A percentile compares a stretch with the other conserved stretches of the same genome.
phyloP scores from a whole-genome alignment of 2,113 vertebrate species.

The Neolamprologus longior region DNA sequence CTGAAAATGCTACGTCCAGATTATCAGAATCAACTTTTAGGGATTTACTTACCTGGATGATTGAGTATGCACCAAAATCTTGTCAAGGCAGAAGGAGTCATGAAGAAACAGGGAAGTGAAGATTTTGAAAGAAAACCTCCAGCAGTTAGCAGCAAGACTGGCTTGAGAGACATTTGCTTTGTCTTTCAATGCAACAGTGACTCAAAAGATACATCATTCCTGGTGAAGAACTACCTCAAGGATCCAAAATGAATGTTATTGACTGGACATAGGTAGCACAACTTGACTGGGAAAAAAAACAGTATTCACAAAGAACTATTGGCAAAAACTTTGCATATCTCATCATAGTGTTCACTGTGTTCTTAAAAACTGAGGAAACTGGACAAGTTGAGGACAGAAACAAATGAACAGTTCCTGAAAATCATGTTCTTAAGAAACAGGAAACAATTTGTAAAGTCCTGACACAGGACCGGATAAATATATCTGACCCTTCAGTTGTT shows the following conservation, averaged over 20 bases:
- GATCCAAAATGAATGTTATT: not conserved
- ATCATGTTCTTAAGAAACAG: not conserved
- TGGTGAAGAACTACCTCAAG: not conserved
- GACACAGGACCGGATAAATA: not conserved
- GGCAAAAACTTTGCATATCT: not conserved
- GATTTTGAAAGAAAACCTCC: not conserved
- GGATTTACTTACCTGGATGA: not conserved
- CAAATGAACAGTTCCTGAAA: not conserved
- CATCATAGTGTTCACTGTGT: not conserved
- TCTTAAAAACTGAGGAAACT: not conserved
- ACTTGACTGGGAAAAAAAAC: fast-evolving
- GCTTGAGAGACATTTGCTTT: not conserved
- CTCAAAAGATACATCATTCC: not conserved
- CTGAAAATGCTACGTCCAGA: not conserved
- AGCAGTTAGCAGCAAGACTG: not conserved
- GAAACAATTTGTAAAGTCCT: not conserved
- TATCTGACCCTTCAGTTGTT: not conserved
- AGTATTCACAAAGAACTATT: not conserved
- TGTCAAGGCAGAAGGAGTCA: not conserved
- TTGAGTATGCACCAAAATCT: not conserved
- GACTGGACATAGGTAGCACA: not conserved
- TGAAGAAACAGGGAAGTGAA: not conserved
- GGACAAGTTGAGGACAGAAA: not conserved
- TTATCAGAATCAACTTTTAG: not conserved
- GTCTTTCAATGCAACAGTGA: not conserved